Evolutionary conservation across 2,797 vertebrate species (phyloP).

Genomic region (Emys orbicularis): DNA sequence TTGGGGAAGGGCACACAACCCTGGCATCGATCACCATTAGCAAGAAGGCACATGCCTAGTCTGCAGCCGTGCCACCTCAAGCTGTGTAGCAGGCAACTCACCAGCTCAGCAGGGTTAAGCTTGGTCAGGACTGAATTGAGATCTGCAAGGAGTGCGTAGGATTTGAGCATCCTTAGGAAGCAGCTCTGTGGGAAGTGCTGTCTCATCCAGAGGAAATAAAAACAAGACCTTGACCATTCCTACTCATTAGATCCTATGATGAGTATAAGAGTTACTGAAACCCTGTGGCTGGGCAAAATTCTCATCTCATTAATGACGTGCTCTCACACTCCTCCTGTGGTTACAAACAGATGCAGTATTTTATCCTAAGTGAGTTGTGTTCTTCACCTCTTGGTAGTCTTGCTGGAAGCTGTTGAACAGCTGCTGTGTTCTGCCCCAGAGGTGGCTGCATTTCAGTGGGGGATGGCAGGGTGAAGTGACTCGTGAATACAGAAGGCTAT

Average conservation of each 20-base stretch:
- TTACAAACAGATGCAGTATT: background rate
- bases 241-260: background rate
- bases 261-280: background rate
- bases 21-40: background rate
- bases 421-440: background rate
- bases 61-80: background rate
- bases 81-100: background rate
- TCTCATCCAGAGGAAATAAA: background rate
- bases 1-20: background rate
- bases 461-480: background rate
- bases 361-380: fast-evolving
- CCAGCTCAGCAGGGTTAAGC: background rate
- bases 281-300: background rate
- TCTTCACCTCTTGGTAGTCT: background rate
- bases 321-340: background rate
- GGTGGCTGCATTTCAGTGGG: fast-evolving
- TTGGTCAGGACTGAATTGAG: background rate
- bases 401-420: background rate
- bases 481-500: background rate
- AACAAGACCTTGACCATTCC: background rate
- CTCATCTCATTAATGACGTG: background rate
- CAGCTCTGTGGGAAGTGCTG: background rate
- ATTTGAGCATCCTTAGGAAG: background rate
- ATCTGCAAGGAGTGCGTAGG: background rate
- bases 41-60: background rate